phyloP scores from a whole-genome alignment of 2,888 invertebrate species.

The Hirtodrosophila alboralis region DNA sequence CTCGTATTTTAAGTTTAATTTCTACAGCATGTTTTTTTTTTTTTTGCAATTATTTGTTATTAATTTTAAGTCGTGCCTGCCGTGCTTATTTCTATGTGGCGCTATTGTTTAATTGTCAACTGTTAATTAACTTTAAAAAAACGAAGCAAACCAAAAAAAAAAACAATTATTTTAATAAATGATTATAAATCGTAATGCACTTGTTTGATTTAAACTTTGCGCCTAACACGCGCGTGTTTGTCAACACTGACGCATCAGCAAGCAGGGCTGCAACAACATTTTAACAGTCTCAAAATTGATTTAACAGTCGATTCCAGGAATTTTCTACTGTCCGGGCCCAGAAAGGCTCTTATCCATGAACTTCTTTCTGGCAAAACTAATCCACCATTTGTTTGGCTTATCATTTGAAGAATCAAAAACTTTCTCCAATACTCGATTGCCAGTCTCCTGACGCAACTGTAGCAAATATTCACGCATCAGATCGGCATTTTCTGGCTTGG shows the following conservation, averaged over 20 bases:
- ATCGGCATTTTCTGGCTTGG: conserved; percentile 95
- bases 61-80: conserved; percentile 45
- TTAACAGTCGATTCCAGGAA: conserved; percentile 20
- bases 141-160: conserved; percentile 24
- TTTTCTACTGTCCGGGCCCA: conserved; percentile 75
- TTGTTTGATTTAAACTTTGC: conserved; percentile 29
- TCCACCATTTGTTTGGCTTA: conserved; percentile 99
- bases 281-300: conserved; percentile 29
- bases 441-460: conserved; percentile 97
- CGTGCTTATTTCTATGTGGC: conserved; percentile 47
- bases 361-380: conserved; percentile 99
- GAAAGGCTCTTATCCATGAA: conserved; percentile 98
- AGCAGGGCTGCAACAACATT: conserved; percentile 27
- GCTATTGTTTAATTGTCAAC: conserved; percentile 33
- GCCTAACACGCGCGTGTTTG: not conserved
- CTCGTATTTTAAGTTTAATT: conserved; percentile 51
- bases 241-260: conserved; percentile 17
- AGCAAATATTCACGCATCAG: conserved; percentile 95
- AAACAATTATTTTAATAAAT: conserved; percentile 57
- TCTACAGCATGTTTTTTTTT: conserved; percentile 38
- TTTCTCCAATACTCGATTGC: conserved; percentile 95
- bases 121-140: conserved; percentile 29
- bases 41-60: conserved; percentile 34
- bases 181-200: conserved; percentile 37
- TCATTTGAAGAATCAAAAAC: conserved; percentile 94